phyloP scores from a whole-genome alignment of 2,797 vertebrate genomes.

The Amniataba percoides region DNA sequence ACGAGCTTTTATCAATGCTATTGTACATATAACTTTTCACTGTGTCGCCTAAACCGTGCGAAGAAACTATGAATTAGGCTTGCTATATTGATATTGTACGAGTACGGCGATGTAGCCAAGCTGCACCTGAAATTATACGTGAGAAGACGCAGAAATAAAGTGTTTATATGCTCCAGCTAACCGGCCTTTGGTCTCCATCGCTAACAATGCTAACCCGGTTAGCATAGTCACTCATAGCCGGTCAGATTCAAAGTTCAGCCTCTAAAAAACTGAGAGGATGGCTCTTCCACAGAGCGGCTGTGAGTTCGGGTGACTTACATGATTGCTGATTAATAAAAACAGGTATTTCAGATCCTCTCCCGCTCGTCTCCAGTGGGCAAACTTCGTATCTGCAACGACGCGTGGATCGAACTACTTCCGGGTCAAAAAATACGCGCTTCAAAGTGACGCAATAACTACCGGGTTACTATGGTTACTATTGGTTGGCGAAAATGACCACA shows the following conservation, averaged over 20 bases:
- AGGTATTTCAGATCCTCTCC: background rate
- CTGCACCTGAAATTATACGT: rapidly evolving
- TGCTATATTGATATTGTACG: rapidly evolving
- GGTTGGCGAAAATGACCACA: background rate
- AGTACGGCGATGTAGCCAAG: rapidly evolving
- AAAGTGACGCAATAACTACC: constrained; percentile 49
- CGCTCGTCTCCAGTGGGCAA: background rate
- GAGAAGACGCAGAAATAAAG: background rate
- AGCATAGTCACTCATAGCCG: constrained; percentile 4
- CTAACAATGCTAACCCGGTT: constrained; percentile 15
- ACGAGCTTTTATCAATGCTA: background rate
- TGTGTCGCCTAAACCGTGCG: rapidly evolving
- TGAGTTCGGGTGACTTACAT: constrained; percentile 65
- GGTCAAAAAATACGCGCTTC: constrained; percentile 35
- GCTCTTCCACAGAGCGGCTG: rapidly evolving
- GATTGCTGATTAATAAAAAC: background rate
- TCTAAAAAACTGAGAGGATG: background rate
- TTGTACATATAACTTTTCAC: background rate
- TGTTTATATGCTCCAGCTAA: constrained; percentile 8
- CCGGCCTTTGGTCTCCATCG: background rate
- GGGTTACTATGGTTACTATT: constrained; percentile 45
- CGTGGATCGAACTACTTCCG: constrained; percentile 68
- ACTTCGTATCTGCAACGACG: constrained; percentile 57
- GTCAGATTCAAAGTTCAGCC: rapidly evolving
- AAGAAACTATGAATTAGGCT: rapidly evolving